Evolutionary conservation across 2,888 invertebrate genomes (phyloP), one percentile per base, ranked within the genome.

Genomic region (Aquatica leii): DNA sequence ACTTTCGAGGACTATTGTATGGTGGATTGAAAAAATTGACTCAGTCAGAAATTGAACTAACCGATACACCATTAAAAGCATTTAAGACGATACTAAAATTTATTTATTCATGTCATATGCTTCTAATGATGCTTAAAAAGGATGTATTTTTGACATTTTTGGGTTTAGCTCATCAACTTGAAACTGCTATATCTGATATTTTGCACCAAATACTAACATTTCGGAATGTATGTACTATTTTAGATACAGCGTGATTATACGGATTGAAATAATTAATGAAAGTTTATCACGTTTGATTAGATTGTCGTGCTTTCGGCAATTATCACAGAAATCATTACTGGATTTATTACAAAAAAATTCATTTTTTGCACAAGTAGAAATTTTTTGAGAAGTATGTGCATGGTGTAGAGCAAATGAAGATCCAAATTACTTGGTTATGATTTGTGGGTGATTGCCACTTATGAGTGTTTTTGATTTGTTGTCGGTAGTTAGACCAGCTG

Each of bases 321-420:
- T 98, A 9, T 95, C 97, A 50, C 89, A 92, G 75, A 87, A 86
- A 73, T 92, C 96, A 0, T 82, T 99, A 56, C 89, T 91, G 75
- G 93, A 95, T 77, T 86, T 99, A 5, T 84, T 99, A 31, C 88
- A 90, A 53, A 86, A 98, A 53, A 95, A 98, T 82, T 97, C 98
- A 4, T 98, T 99, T 84, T 98, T 94, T 84, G 97, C 96, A 0
- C 90, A 99, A 83, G 94, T 95, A 37, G 93, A 97, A 74, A 97
- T 99, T 70, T 99, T 99, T 83, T 86, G 88, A 73, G 94, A 95
- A 0, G 93, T 97, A 0, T 88, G 90, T 78, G 86, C 85, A 60
- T 98, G 98, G 98, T 91, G 92, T 72, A 88, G 88, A 70, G 87
- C 89, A 21, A 96, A 97, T 83, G 87, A 88, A 31, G 81, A 81